phyloP scores from a whole-genome alignment of 2,888 invertebrate species.

The Falcaria lacertinaria region DNA sequence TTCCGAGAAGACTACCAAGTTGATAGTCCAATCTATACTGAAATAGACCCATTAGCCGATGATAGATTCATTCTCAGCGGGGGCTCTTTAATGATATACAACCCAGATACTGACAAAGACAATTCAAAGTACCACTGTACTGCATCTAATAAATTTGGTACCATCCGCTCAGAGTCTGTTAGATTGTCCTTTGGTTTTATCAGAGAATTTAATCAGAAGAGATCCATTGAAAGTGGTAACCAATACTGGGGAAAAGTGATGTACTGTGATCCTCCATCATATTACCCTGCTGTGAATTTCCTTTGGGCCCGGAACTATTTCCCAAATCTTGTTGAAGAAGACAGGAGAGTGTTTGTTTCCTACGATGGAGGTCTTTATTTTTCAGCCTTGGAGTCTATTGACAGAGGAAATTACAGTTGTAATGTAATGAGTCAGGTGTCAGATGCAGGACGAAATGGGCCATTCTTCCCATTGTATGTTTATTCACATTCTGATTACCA shows the following conservation, averaged over 20 bases:
- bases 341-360: constrained; percentile 95
- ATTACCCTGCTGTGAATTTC: constrained; percentile 93
- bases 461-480: constrained; percentile 90
- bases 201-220: constrained; percentile 92
- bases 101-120: constrained; percentile 89
- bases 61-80: constrained; percentile 92
- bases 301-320: constrained; percentile 95
- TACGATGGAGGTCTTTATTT: constrained; percentile 96
- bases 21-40: constrained; percentile 84
- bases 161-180: constrained; percentile 92
- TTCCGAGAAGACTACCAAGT: constrained; percentile 92
- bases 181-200: constrained; percentile 93
- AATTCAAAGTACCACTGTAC: constrained; percentile 95
- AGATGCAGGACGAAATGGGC: constrained; percentile 93
- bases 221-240: constrained; percentile 90
- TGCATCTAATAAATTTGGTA: constrained; percentile 93
- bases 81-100: constrained; percentile 92
- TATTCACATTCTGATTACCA: constrained; percentile 93
- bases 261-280: constrained; percentile 95
- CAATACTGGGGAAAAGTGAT: constrained; percentile 97
- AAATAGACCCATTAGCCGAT: constrained; percentile 88
- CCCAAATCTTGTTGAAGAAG: constrained; percentile 95
- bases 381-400: constrained; percentile 94
- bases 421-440: constrained; percentile 93
- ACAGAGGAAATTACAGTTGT: constrained; percentile 94